These are phyloP conservation scores for Eupithecia exiguata DNA, from an alignment of 2,888 invertebrate species.

Conservation along the genomic window DNA sequence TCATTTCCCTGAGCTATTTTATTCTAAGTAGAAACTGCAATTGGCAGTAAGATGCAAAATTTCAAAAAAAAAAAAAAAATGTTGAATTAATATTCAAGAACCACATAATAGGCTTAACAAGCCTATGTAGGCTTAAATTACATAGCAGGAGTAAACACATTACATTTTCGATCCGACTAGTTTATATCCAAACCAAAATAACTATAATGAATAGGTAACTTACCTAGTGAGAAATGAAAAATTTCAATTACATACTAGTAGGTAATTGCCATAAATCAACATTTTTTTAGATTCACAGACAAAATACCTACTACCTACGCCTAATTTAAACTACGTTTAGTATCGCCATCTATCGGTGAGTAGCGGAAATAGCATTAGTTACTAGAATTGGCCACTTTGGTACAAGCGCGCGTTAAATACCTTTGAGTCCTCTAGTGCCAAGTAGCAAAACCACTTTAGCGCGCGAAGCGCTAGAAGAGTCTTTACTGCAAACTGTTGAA, in stretches of 20 bases:
- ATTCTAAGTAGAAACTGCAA: neutral
- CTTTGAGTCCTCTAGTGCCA: slow-evolving; percentile 31
- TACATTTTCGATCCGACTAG: neutral
- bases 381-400: neutral
- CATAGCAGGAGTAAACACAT: neutral
- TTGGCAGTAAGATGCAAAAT: neutral
- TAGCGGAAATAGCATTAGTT: slow-evolving; percentile 10
- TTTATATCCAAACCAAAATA: neutral
- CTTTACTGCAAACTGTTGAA: neutral
- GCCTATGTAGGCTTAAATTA: no score
- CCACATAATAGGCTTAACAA: no score
- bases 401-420: neutral
- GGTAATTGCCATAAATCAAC: neutral
- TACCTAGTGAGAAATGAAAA: neutral
- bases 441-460: slow-evolving; percentile 23
- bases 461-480: no score
- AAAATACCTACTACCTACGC: no score
- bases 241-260: neutral
- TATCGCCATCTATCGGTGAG: slow-evolving; percentile 29
- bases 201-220: neutral
- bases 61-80: neutral
- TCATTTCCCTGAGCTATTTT: neutral
- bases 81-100: neutral
- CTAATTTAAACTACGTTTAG: no score
- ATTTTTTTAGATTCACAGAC: neutral